These are phyloP conservation scores for Tenualosa thibaudeaui DNA, from an alignment of 2,797 vertebrate genomes.

Conservation along the genomic window DNA sequence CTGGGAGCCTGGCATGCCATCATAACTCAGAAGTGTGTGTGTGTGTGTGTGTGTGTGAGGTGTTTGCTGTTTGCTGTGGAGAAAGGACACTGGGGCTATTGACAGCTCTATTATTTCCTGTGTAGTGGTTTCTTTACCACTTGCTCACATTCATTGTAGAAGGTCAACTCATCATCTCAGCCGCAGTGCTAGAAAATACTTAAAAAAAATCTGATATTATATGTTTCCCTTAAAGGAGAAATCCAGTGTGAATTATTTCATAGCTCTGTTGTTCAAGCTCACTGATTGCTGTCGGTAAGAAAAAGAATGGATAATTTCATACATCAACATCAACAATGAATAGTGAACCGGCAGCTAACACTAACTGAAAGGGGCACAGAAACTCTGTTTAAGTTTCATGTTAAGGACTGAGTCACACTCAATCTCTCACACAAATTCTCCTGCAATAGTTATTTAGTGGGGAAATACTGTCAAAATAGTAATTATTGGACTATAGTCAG, in stretches of 20 bases:
- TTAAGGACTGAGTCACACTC: too few relatives aligned
- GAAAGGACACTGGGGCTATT: background rate
- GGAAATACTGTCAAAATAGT: background rate
- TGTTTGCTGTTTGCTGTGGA: background rate
- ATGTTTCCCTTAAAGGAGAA: background rate
- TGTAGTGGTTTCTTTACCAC: background rate
- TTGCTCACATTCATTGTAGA: background rate
- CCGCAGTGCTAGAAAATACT: background rate
- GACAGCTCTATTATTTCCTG: background rate
- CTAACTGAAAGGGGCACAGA: too few relatives aligned
- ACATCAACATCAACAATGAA: too few relatives aligned
- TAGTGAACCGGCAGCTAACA: too few relatives aligned
- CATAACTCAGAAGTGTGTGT: background rate
- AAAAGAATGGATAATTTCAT: too few relatives aligned
- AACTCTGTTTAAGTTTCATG: too few relatives aligned
- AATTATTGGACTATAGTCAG: background rate
- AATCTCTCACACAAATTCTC: too few relatives aligned
- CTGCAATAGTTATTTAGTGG: too few relatives aligned
- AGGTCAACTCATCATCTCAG: background rate
- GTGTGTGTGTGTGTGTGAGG: background rate
- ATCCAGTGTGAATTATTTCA: background rate
- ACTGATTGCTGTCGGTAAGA: too few relatives aligned
- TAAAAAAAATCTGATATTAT: background rate
- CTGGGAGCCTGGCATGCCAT: background rate
- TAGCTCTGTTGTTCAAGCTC: too few relatives aligned